Percentiles rank a stretch among this genome's conserved stretches.
phyloP scores from a whole-genome alignment of 1,140 invertebrate genomes.

The Leptestheria dahalacensis region DNA sequence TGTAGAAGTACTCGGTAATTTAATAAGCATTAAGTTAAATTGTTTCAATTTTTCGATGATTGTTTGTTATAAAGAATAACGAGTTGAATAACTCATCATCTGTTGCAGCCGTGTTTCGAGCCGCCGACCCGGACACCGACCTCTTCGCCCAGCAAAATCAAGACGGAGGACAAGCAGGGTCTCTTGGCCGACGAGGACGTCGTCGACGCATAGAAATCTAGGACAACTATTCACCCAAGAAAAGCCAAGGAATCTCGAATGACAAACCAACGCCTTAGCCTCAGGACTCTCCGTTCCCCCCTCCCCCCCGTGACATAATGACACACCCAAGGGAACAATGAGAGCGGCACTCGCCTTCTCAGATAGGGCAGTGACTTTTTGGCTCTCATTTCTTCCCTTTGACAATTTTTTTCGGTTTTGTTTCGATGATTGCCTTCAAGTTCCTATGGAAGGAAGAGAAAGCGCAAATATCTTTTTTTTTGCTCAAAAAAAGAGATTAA shows the following conservation, averaged over 20 bases:
- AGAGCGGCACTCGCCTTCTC: constrained; percentile 12
- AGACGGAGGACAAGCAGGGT: background rate
- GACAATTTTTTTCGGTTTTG: background rate
- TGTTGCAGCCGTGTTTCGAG: background rate
- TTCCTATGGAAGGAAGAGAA: background rate
- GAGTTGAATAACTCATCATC: constrained; percentile 1
- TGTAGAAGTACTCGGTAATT: constrained; percentile 15
- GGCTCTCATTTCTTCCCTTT: constrained; percentile 5
- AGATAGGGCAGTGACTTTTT: constrained; percentile 16
- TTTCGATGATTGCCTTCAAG: background rate
- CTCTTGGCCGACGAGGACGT: background rate
- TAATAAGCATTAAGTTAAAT: background rate
- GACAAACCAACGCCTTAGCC: background rate
- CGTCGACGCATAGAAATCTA: background rate
- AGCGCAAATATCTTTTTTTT: background rate
- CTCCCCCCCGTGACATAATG: background rate
- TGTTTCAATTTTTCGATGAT: background rate
- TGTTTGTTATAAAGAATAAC: background rate
- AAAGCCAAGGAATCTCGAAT: no score
- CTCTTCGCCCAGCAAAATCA: background rate
- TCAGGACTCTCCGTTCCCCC: background rate
- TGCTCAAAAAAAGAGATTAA: background rate
- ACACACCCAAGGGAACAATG: constrained; percentile 6
- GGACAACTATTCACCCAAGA: background rate
- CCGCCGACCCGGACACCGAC: background rate